These are phyloP conservation scores for Cercopithecus petaurista DNA, from an alignment of 2,797 vertebrate genomes.

Conservation along the genomic window DNA sequence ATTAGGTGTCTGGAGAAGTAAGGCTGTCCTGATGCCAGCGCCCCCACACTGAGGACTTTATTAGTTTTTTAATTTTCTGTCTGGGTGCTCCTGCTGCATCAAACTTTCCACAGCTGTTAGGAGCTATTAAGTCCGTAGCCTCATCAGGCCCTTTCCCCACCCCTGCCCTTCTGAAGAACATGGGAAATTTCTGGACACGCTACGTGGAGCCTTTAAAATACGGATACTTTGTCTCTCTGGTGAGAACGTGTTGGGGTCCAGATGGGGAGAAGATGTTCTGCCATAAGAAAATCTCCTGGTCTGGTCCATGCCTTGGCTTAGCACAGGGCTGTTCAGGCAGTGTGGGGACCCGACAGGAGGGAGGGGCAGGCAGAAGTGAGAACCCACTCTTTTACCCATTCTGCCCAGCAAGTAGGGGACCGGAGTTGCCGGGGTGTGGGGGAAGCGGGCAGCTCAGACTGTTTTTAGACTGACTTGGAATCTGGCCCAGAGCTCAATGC, in stretches of 20 bases:
- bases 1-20: conserved; percentile 87
- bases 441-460: background rate
- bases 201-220: conserved; percentile 12
- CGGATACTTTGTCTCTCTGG: conserved; percentile 52
- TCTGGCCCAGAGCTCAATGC: background rate
- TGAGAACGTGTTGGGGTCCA: background rate
- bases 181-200: conserved; percentile 60
- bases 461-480: conserved; percentile 51
- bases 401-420: background rate
- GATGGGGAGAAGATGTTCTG: background rate
- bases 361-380: background rate
- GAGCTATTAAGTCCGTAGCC: conserved; percentile 80
- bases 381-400: background rate
- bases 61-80: conserved; percentile 90
- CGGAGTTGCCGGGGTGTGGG: accelerated
- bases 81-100: conserved; percentile 86
- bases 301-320: background rate
- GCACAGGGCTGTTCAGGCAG: background rate
- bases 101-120: conserved; percentile 88
- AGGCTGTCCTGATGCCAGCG: conserved; percentile 87
- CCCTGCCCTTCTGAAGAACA: conserved; percentile 60
- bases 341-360: accelerated
- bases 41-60: conserved; percentile 89
- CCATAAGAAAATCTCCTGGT: background rate
- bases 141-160: conserved; percentile 47